These are phyloP conservation scores for Amphiduros pacificus DNA, from an alignment of 2,888 invertebrate species.

Conservation along the genomic window DNA sequence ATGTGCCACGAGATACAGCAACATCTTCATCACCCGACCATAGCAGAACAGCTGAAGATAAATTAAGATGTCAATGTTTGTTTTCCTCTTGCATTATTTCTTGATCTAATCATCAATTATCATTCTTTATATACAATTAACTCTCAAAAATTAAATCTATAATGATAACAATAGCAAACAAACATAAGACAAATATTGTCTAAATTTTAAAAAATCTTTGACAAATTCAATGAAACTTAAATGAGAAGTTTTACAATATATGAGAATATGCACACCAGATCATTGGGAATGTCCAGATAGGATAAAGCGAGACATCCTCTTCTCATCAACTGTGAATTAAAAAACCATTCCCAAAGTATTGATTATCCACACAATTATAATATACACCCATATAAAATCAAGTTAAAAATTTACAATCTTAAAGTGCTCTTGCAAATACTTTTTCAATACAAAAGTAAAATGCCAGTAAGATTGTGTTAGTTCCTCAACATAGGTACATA, in stretches of 20 bases:
- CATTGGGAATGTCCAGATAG: slow-evolving; percentile 13
- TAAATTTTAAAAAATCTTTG: background rate
- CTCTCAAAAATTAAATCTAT: background rate
- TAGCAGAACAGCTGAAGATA: slow-evolving; percentile 1
- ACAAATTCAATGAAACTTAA: background rate
- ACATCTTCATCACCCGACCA: slow-evolving; percentile 6
- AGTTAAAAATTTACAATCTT: no score
- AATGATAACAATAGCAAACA: background rate
- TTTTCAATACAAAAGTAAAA: no score
- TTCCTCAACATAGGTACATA: no score
- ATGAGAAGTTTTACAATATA: background rate
- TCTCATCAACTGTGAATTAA: slow-evolving; percentile 4
- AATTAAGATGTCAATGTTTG: background rate
- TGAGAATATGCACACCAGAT: slow-evolving; percentile 1
- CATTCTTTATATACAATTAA: background rate
- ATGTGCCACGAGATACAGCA: background rate
- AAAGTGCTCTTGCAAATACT: no score
- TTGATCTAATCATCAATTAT: no score
- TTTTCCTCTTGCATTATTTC: background rate
- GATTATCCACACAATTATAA: no score
- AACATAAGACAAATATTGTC: background rate
- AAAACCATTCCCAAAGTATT: no score
- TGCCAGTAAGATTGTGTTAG: no score
- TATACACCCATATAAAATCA: no score
- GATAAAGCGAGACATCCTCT: slow-evolving; percentile 7